These are phyloP conservation scores for Seladonia tumulorum DNA, from an alignment of 2,888 invertebrate genomes.

Conservation along the genomic window DNA sequence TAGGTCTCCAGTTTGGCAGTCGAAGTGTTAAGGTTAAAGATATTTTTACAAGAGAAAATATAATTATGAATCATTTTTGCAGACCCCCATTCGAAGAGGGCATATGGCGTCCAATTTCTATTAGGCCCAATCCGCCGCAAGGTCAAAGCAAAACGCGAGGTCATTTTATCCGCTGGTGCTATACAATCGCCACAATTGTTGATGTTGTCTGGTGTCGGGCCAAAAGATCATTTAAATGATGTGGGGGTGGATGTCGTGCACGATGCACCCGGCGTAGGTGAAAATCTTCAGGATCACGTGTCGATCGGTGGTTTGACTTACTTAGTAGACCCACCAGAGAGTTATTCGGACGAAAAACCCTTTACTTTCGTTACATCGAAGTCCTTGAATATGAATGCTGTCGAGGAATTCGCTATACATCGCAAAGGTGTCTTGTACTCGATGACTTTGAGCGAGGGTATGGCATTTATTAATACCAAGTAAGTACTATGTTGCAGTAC, in stretches of 20 bases:
- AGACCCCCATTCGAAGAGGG: constrained; percentile 85
- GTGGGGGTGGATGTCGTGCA: constrained; percentile 87
- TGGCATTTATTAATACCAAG: constrained; percentile 56
- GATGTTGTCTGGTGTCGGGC: too few relatives aligned
- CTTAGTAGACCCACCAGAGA: constrained; percentile 61
- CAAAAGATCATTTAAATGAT: constrained; percentile 87
- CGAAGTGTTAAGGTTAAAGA: too few relatives aligned
- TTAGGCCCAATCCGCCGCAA: constrained; percentile 85
- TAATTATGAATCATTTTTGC: neutral
- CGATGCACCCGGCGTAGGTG: constrained; percentile 90
- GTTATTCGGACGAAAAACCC: neutral
- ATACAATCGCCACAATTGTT: too few relatives aligned
- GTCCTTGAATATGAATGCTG: neutral
- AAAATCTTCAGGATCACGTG: constrained; percentile 93
- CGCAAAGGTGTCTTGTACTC: constrained; percentile 30
- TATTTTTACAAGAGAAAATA: too few relatives aligned
- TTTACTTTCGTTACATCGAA: constrained; percentile 15
- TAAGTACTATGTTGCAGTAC: constrained; percentile 11
- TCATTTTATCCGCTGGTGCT: constrained; percentile 87
- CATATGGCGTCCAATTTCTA: constrained; percentile 89
- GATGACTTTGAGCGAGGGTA: neutral
- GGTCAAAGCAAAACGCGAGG: constrained; percentile 87
- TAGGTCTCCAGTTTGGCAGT: too few relatives aligned
- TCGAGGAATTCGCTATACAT: constrained; percentile 24
- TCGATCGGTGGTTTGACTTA: constrained; percentile 88